A percentile compares a stretch with the other conserved stretches of the same genome.
Conservation (phyloP, 2,797 vertebrate genomes). For the Xenops minutus region DNA sequence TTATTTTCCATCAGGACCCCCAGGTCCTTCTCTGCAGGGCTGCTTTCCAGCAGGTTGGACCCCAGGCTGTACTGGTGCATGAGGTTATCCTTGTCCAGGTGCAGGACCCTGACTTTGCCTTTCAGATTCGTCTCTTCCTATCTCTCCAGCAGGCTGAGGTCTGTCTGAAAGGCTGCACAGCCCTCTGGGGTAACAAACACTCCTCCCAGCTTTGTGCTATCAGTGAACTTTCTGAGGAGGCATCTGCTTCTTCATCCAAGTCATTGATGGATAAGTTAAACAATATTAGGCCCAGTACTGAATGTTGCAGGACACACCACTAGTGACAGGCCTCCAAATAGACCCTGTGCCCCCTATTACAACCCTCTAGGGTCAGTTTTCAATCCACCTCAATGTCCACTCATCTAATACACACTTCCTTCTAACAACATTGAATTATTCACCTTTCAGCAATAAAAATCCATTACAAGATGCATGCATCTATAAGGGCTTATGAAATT, state of each 20-base stretch:
- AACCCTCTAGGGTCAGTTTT: neutral
- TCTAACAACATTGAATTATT: neutral
- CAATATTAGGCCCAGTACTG: neutral
- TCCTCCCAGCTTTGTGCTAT: neutral
- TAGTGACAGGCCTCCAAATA: neutral
- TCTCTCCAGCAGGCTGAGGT: neutral
- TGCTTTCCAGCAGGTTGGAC: neutral
- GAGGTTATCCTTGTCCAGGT: neutral
- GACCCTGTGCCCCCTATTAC: neutral
- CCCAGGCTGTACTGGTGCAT: neutral
- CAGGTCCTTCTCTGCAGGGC: neutral
- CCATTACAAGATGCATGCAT: neutral
- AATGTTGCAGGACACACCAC: rapidly evolving
- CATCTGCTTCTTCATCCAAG: neutral
- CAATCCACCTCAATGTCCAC: neutral
- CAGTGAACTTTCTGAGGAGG: neutral
- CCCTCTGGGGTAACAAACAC: rapidly evolving
- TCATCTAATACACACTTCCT: neutral
- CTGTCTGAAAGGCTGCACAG: neutral
- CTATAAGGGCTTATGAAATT: neutral
- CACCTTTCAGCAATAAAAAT: neutral
- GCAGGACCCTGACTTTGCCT: neutral
- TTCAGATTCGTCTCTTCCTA: neutral
- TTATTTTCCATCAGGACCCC: neutral
- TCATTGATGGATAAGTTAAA: neutral